Evolutionary conservation across 1,140 invertebrate species (phyloP).

Genomic region (Tetraneura akinire): DNA sequence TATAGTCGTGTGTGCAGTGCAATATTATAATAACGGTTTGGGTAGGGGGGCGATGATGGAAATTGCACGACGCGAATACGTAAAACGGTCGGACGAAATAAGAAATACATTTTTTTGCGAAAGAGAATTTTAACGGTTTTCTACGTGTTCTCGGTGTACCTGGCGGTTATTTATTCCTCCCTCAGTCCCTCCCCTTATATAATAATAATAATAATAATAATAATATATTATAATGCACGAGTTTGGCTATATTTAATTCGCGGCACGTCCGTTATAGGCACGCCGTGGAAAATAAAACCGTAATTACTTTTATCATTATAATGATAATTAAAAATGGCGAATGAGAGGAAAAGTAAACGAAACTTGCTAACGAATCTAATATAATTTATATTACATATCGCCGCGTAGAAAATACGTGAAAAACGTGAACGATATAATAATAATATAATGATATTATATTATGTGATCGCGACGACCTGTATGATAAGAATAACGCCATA

Average conservation of each 20-base stretch:
- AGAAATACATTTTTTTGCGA: not conserved
- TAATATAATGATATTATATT: not conserved
- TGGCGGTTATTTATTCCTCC: too few relatives aligned
- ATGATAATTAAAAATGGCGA: too few relatives aligned
- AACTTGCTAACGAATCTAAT: too few relatives aligned
- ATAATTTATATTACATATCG: conserved; percentile 1
- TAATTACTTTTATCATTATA: too few relatives aligned
- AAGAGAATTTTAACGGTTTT: not conserved
- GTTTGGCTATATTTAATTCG: not conserved
- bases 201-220: too few relatives aligned
- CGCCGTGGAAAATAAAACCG: too few relatives aligned
- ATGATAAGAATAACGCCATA: not conserved
- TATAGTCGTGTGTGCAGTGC: too few relatives aligned
- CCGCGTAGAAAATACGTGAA: not conserved
- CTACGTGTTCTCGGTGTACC: not conserved
- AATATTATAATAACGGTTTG: too few relatives aligned
- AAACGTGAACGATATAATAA: not conserved
- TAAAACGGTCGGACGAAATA: not conserved
- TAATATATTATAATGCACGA: too few relatives aligned
- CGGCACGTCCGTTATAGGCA: not conserved
- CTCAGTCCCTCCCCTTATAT: too few relatives aligned
- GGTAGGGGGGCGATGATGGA: not conserved
- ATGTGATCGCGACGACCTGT: not conserved
- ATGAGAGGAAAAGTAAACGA: too few relatives aligned
- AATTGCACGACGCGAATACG: not conserved